phyloP scores from a whole-genome alignment of 2,888 invertebrate genomes.

The Carpatolechia fugitivella region DNA sequence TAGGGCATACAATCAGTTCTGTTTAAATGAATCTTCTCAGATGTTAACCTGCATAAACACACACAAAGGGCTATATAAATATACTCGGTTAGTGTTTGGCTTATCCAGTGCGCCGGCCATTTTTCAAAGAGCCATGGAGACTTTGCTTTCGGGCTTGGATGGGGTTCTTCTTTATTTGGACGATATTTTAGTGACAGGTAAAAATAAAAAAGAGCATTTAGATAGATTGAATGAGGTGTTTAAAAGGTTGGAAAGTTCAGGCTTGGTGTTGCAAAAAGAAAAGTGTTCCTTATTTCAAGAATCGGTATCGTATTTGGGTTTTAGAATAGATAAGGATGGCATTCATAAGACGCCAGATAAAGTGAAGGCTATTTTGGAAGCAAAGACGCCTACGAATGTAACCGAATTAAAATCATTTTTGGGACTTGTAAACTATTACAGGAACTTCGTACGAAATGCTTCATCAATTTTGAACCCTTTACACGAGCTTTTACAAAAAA shows the following conservation, averaged over 20 bases:
- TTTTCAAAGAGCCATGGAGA: slow-evolving; percentile 8
- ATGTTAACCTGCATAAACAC: slow-evolving; percentile 17
- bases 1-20: background rate
- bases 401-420: slow-evolving; percentile 24
- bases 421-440: slow-evolving; percentile 28
- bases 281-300: slow-evolving; percentile 21
- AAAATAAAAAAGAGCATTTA: background rate
- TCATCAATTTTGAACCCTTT: slow-evolving; percentile 23
- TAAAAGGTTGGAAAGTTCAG: background rate
- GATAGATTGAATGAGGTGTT: background rate
- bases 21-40: slow-evolving; percentile 14
- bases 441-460: slow-evolving; percentile 15
- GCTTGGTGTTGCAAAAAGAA: slow-evolving; percentile 5
- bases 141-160: background rate
- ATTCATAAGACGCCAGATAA: slow-evolving; percentile 17
- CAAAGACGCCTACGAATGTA: slow-evolving; percentile 17
- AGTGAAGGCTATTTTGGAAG: slow-evolving; percentile 16
- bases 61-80: slow-evolving; percentile 18
- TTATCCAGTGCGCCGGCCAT: slow-evolving; percentile 19
- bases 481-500: slow-evolving; percentile 19
- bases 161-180: background rate
- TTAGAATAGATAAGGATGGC: slow-evolving; percentile 19
- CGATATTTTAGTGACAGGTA: background rate
- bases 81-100: slow-evolving; percentile 19
- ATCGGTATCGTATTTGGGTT: slow-evolving; percentile 20